Evolutionary conservation across 2,113 vertebrate genomes (phyloP).

Genomic region (Actenoides lindsayi): DNA sequence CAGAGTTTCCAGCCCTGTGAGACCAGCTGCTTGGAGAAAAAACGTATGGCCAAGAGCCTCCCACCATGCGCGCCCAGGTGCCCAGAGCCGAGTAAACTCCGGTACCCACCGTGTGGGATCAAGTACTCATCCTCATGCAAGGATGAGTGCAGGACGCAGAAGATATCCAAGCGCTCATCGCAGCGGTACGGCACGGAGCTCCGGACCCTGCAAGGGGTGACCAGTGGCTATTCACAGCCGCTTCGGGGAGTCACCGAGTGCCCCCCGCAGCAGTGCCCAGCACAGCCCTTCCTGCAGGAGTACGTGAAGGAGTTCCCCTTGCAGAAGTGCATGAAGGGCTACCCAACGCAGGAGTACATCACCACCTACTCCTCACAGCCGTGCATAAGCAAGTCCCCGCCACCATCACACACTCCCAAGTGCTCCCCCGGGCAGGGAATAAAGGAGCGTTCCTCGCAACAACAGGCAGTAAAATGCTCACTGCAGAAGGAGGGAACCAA

Average conservation of each 20-base stretch:
- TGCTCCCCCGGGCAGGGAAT: neutral
- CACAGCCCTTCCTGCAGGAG: neutral
- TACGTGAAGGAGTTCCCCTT: rapidly evolving
- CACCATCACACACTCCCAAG: rapidly evolving
- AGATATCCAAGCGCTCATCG: rapidly evolving
- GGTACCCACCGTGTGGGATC: conserved; percentile 24
- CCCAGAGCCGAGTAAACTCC: neutral
- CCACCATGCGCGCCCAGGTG: neutral
- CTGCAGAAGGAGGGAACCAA: neutral
- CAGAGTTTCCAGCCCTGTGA: neutral
- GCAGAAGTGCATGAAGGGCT: conserved; percentile 13
- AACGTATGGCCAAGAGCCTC: neutral
- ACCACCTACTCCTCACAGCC: neutral
- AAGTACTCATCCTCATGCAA: neutral
- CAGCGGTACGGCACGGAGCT: rapidly evolving
- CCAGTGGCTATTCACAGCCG: neutral
- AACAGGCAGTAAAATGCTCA: rapidly evolving
- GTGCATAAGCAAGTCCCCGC: neutral
- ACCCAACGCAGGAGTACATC: neutral
- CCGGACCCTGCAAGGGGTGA: neutral
- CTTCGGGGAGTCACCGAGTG: neutral
- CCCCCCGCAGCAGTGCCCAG: neutral
- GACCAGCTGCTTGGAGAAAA: rapidly evolving
- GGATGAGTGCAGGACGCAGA: neutral
- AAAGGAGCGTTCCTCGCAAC: neutral